Evolutionary conservation across 2,797 vertebrate species (phyloP), one percentile per base, ranked within the genome.

Genomic region (Cuniculus paca): DNA sequence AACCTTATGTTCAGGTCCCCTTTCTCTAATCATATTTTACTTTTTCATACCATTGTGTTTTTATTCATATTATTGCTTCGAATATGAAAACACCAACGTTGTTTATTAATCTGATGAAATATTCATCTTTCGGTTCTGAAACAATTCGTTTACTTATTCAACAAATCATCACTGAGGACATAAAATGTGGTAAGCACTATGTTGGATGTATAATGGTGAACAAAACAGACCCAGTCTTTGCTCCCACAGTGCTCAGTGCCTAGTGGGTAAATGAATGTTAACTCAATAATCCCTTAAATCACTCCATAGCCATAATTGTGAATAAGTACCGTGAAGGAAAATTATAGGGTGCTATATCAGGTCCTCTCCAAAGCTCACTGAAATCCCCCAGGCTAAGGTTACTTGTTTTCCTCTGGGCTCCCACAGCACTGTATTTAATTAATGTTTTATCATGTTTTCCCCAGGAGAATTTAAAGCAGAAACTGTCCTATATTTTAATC

Each of bases 221-320:
- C 19, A 54, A 54, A 78, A 52, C 31, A 85, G 48, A 74, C 24
- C 31, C 83, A 7, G 22, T 61, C 36, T 82, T 45, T 61, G 54
- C 36, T 90, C 54, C 82, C 81, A 90, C 60, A 68, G 42, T 17
- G n/a, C 31, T 52, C 60, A 34, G 8, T 16, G 17, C 90, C 68
- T 82, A 83, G 22, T 72, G 34, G 82, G 31, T 54, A 78, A 81
- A 78, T 93, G 36, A 90, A 90, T 70, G 87, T 70, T 70, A 93
- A 87, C 54, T 87, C 87, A 81, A 78, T 78, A 78, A 87, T 95
- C 82, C 90, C 72, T 63, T 90, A 90, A 96, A 87, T 95, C 58
- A 60, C 60, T 93, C 34, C 82, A 74, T 83, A 72, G 63, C 70
- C 77, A 88, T 70, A 95, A 95, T 83, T 42, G 45, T 87, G 63